Base-by-base conservation (phyloP, 2,797 vertebrate species). In the Nyctalus aviator region DNA sequence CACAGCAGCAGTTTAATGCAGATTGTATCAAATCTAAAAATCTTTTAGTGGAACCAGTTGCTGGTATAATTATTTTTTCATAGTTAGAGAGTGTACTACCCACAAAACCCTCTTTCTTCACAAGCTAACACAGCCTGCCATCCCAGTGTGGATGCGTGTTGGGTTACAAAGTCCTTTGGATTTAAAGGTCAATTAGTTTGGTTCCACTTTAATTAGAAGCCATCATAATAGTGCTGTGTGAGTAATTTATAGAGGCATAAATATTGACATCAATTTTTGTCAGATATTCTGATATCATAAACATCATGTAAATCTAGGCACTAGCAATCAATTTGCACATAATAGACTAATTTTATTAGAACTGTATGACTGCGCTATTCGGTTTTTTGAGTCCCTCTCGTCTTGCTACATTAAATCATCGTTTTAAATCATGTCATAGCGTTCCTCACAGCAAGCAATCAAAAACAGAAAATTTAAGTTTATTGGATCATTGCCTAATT, bases 201-300 rank as follows among this genome's bases (percentile, higher is more conserved):
- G 89, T 96, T 97, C 95, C 77, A 94, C 87, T 97, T 97, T 96
- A 96, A 97, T 97, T 97, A 97, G 95, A 95, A 95, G 83, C 88
- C 92, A 96, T 97, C 96, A 84, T 94, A 96, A 90, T 68, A 94
- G 79, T 91, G 89, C 79, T 50, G 30, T 84, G 30, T 23, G 37
- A 96, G 94, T 97, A 82, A 92, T 96, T 77, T 96, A 90, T 92
- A 48, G 78, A 50, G 68, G 57, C 94, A 88, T 81, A 91, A 73
- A 76, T 97, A 97, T 95, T 95, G 97, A 97, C 93, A 97, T 95
- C 96, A 96, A 97, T 96, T 96, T 97, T 97, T 96, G 85, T 85
- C 96, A 89, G 69, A 96, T 96, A 97, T 96, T 93, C 86, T 96
- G 66, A 97, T 97, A 97, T 95, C 93, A 96, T 97, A 97, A 97